phyloP scores from a whole-genome alignment of 2,888 invertebrate species.

The Hirtodrosophila duncani region DNA sequence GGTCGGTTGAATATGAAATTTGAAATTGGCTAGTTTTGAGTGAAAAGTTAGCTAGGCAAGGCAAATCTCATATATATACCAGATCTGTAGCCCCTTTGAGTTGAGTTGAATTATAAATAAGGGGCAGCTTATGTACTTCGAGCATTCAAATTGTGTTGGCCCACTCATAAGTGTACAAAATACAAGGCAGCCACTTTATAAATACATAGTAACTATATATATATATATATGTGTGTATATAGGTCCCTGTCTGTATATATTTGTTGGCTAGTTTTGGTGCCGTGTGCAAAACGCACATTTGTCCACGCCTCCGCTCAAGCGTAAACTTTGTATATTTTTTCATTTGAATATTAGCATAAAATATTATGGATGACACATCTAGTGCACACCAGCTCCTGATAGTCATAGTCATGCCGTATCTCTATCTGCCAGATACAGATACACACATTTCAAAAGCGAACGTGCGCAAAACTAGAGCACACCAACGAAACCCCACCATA shows the following conservation, averaged over 20 bases:
- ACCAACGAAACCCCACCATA: conserved; percentile 22
- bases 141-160: no score
- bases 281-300: conserved; percentile 70
- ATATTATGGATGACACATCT: conserved; percentile 73
- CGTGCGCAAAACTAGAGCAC: conserved; percentile 57
- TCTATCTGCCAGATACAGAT: conserved; percentile 35
- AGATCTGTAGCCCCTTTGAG: conserved; percentile 39
- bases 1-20: conserved; percentile 1
- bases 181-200: conserved; percentile 44
- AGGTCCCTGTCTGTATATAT: conserved; percentile 17
- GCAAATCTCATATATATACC: conserved; percentile 16
- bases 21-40: conserved; percentile 44
- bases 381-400: conserved; percentile 37
- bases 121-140: conserved; percentile 47
- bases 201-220: conserved; percentile 43
- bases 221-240: conserved; percentile 11
- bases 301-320: conserved; percentile 70
- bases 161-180: not conserved
- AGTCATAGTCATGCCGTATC: conserved; percentile 24
- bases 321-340: conserved; percentile 62
- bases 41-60: conserved; percentile 35
- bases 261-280: conserved; percentile 49
- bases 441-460: conserved; percentile 23
- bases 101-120: conserved; percentile 60
- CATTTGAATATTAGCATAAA: conserved; percentile 66